Evolutionary conservation across 2,113 vertebrate genomes (phyloP), one percentile per base, ranked within the genome.

Genomic region (Zapus hudsonius): DNA sequence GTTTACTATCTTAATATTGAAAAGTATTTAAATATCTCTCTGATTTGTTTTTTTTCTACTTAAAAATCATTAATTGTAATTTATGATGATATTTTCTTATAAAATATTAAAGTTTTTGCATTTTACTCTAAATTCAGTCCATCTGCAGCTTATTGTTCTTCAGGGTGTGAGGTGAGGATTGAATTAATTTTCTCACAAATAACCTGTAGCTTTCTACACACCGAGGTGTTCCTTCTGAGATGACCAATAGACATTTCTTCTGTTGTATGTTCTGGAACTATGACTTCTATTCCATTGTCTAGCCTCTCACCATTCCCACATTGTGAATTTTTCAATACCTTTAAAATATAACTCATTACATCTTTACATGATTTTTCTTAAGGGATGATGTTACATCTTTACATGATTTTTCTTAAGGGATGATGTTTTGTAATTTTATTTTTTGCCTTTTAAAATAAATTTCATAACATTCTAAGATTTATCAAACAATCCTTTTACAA

Each of bases 81-180:
- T 83, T 15, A 73, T 63, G 38, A 78, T 82, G 55, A 73, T 67
- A 44, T 73, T 81, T 86, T 94, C 31, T 70, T 88, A 36, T 31
- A 19, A 85, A 66, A 69, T 2, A 57, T 67, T 84, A 20, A 64
- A 63, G 69, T 31, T 80, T 78, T 75, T 81, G 25, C 6, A 63
- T 64, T 74, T 94, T 59, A 75, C 42, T 83, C 66, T 63, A 31
- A 92, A 73, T 63, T 47, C 72, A 84, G 10, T 44, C 59, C 57
- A 73, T 67, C 69, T 94, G 78, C 70, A 90, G 86, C 3, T 57
- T 31, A 47, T 38, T 78, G 15, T 0, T 84, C 7, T 64, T 89
- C 57, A 31, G 57, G n/a, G 3, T 69, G 11, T 61, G 27, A 84
- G 84, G 40, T 55, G 8, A 9, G 1, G 1, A 75, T n/a, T 86